A percentile compares a stretch with the other conserved stretches of the same genome.
Conservation (phyloP, 2,888 invertebrate species). For the Meiosimyza decipiens region DNA sequence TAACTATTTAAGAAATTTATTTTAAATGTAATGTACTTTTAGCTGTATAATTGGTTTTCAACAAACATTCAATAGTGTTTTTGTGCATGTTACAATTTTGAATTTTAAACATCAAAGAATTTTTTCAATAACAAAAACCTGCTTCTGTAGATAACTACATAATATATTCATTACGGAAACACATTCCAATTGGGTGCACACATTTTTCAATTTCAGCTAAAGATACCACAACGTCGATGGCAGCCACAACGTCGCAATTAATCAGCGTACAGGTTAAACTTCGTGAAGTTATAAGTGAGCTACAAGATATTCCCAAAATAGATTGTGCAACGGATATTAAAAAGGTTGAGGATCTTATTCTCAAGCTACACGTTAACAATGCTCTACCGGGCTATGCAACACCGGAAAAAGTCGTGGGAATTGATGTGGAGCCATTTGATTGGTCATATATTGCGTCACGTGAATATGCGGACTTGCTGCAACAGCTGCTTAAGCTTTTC, state of each 20-base stretch:
- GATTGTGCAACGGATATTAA: slow-evolving; percentile 62
- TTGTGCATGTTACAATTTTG: neutral
- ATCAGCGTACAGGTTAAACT: slow-evolving; percentile 47
- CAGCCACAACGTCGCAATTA: slow-evolving; percentile 34
- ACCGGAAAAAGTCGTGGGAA: slow-evolving; percentile 72
- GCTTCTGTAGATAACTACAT: slow-evolving; percentile 37
- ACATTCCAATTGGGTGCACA: slow-evolving; percentile 65
- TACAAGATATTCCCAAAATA: slow-evolving; percentile 54
- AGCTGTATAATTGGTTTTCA: too few species aligned
- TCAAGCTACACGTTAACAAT: slow-evolving; percentile 53
- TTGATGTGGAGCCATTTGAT: slow-evolving; percentile 66
- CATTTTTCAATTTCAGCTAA: slow-evolving; percentile 63
- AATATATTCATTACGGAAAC: slow-evolving; percentile 53
- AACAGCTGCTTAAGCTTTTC: slow-evolving; percentile 68
- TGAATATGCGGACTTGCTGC: slow-evolving; percentile 69
- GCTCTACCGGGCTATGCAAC: slow-evolving; percentile 70
- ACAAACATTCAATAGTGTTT: too few species aligned
- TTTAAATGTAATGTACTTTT: too few species aligned
- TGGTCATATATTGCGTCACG: slow-evolving; percentile 67
- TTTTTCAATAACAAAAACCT: slow-evolving; percentile 23
- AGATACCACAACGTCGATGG: slow-evolving; percentile 34
- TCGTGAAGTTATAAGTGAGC: slow-evolving; percentile 48
- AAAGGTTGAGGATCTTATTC: slow-evolving; percentile 56
- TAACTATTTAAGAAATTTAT: neutral
- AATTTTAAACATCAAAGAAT: slow-evolving; percentile 5